Evolutionary conservation across 1,140 invertebrate species (phyloP).

Genomic region (silkworm (Bombyx mori)): DNA sequence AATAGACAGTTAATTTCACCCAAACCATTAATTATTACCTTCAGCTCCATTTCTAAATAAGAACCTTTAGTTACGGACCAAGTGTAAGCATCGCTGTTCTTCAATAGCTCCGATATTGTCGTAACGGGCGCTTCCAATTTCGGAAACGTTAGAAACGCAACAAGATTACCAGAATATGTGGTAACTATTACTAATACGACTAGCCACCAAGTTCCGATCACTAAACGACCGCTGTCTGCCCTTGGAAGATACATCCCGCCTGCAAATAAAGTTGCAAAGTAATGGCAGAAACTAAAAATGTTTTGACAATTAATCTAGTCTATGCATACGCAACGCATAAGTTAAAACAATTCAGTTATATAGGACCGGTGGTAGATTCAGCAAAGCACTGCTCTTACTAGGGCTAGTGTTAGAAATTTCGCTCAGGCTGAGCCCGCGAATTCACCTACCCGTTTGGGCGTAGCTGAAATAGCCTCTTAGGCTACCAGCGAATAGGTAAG

Average conservation of each 20-base stretch:
- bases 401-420: too few relatives aligned
- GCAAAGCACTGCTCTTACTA: too few relatives aligned
- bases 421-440: too few relatives aligned
- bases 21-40: constrained; percentile 19
- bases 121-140: constrained; percentile 85
- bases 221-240: constrained; percentile 88
- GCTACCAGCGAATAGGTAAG: too few relatives aligned
- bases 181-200: constrained; percentile 92
- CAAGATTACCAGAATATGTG: constrained; percentile 93
- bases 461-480: too few relatives aligned
- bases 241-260: constrained; percentile 88
- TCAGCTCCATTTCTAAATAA: constrained; percentile 79
- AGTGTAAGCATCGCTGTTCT: constrained; percentile 73
- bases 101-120: constrained; percentile 79
- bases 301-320: too few relatives aligned
- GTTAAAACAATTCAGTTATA: too few relatives aligned
- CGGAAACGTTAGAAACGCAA: constrained; percentile 94
- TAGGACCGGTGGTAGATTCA: too few relatives aligned
- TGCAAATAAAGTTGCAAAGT: constrained; percentile 35
- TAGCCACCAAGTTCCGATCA: constrained; percentile 94
- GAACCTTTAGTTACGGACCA: constrained; percentile 85
- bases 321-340: too few relatives aligned
- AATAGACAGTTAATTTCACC: too few relatives aligned
- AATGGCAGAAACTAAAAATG: too few relatives aligned
- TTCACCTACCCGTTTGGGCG: too few relatives aligned